Evolutionary conservation across 2,888 invertebrate genomes (phyloP).

Genomic region (Amblyjoppa proteus): DNA sequence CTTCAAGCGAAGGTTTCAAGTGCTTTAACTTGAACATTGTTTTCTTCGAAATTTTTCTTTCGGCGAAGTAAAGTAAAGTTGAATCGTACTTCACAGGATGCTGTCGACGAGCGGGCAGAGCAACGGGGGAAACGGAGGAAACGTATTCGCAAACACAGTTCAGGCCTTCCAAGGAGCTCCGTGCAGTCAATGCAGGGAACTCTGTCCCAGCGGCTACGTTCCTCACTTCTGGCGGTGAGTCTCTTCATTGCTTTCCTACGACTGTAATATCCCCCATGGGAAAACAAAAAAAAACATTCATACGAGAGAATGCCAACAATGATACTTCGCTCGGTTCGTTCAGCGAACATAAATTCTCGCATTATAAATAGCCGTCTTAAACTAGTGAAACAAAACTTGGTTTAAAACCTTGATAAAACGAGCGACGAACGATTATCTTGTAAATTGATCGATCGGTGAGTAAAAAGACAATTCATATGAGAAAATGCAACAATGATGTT

Average conservation of each 20-base stretch:
- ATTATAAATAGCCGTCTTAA: no score
- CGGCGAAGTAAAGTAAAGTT: not conserved
- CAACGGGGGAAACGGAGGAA: conserved; percentile 59
- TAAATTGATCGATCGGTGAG: no score
- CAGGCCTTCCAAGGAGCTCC: conserved; percentile 80
- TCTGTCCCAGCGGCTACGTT: conserved; percentile 82
- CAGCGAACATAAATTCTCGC: not conserved
- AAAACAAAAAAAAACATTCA: conserved; percentile 14
- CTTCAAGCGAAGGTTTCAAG: no score
- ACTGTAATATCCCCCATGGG: not conserved
- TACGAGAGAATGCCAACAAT: conserved; percentile 5
- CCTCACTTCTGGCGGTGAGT: conserved; percentile 84
- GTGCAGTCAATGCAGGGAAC: conserved; percentile 82
- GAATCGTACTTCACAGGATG: conserved; percentile 78
- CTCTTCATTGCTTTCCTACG: conserved; percentile 22
- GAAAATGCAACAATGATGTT: not conserved
- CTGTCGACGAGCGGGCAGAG: conserved; percentile 78
- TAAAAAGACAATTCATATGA: no score
- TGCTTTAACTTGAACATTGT: no score
- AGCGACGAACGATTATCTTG: no score
- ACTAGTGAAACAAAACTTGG: no score
- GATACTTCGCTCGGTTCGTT: not conserved
- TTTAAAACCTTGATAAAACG: no score
- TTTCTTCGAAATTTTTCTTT: no score
- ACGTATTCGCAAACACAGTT: conserved; percentile 50